Conservation (phyloP, 2,797 vertebrate species). For the Siniperca scherzeri region DNA sequence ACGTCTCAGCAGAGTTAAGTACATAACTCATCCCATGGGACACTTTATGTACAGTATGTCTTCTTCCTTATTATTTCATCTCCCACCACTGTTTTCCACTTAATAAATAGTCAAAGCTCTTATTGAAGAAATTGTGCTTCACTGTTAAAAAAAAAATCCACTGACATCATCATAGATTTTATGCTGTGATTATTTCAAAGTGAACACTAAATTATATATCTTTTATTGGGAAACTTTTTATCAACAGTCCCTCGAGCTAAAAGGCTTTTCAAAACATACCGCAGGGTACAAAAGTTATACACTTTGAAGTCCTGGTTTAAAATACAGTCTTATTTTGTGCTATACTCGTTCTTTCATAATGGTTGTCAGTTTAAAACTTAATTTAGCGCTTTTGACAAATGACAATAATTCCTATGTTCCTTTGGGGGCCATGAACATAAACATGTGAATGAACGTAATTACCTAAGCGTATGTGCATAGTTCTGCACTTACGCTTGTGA, state of each 20-base stretch:
- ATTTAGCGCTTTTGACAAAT: not conserved
- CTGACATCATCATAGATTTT: not conserved
- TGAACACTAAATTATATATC: slow-evolving; percentile 12
- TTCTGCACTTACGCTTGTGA: slow-evolving; percentile 4
- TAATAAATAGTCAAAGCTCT: not conserved
- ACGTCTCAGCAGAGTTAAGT: slow-evolving; percentile 1
- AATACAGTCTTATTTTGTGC: not conserved
- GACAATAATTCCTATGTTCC: not conserved
- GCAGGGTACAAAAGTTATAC: not conserved
- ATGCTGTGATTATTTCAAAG: slow-evolving; percentile 4
- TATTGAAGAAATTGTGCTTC: not conserved
- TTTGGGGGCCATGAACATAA: slow-evolving; percentile 2
- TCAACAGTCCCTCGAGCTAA: slow-evolving; percentile 3
- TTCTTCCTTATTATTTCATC: not conserved
- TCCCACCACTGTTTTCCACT: not conserved
- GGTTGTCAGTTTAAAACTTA: not conserved
- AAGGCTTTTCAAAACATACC: slow-evolving; percentile 13
- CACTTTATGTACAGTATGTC: not conserved
- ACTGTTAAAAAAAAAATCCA: not conserved
- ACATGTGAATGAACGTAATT: slow-evolving; percentile 24
- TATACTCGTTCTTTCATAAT: not conserved
- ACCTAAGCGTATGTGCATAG: not conserved
- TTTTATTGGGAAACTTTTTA: slow-evolving; percentile 8
- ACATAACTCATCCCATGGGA: slow-evolving; percentile 3
- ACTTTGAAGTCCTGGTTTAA: not conserved